These are phyloP conservation scores for Sminthurides bifidus DNA, from an alignment of 1,140 invertebrate species.

Conservation along the genomic window DNA sequence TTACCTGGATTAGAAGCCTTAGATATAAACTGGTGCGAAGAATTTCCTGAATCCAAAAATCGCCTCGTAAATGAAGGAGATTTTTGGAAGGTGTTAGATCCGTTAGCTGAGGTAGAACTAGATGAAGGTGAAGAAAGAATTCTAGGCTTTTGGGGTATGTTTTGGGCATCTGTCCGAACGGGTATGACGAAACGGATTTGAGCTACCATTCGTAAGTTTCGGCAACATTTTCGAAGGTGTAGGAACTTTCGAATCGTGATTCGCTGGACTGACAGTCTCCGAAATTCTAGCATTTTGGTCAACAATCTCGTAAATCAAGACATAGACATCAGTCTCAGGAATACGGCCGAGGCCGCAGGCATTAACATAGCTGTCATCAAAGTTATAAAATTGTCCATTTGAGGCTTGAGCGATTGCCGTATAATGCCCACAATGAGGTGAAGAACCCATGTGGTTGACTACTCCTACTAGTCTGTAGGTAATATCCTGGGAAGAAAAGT, in stretches of 20 bases:
- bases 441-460: slow-evolving; percentile 88
- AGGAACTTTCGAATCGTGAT: background rate
- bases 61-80: too few species aligned
- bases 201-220: background rate
- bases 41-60: too few species aligned
- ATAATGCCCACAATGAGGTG: slow-evolving; percentile 94
- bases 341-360: slow-evolving; percentile 6
- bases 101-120: too few species aligned
- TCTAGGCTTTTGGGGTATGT: too few species aligned
- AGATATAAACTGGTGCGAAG: too few species aligned
- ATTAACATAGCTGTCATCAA: slow-evolving; percentile 60
- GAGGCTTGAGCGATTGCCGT: slow-evolving; percentile 79
- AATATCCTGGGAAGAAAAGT: slow-evolving; percentile 36
- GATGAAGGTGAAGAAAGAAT: too few species aligned
- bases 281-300: background rate
- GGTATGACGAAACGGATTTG: background rate
- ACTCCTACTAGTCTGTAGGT: slow-evolving; percentile 81
- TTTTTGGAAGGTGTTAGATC: too few species aligned
- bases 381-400: slow-evolving; percentile 71
- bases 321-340: slow-evolving; percentile 27
- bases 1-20: too few species aligned
- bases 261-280: background rate
- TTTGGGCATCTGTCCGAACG: too few species aligned
- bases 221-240: background rate
- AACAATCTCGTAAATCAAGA: slow-evolving; percentile 31